Evolutionary conservation across 2,888 invertebrate species (phyloP).

Genomic region (Agriotes lineatus): DNA sequence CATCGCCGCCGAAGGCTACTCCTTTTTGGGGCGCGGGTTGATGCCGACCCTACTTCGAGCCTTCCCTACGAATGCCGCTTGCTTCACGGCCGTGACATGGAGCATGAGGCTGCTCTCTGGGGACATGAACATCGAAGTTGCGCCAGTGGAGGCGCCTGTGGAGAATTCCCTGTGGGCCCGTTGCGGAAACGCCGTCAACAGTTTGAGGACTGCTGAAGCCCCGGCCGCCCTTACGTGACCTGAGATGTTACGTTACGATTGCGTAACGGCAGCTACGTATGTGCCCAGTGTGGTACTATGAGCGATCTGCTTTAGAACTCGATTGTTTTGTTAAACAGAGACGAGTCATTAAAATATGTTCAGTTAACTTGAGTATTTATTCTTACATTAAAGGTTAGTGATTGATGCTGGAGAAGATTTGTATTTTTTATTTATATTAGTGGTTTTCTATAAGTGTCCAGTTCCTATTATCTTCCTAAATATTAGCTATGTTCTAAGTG

Average conservation of each 20-base stretch:
- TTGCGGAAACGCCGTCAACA: conserved; percentile 24
- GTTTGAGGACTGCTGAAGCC: not conserved
- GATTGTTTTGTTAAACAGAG: too few relatives aligned
- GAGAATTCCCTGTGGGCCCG: conserved; percentile 21
- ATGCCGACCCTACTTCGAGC: conserved; percentile 86
- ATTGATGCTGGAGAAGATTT: too few relatives aligned
- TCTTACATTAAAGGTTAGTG: too few relatives aligned
- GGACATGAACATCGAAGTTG: conserved; percentile 23
- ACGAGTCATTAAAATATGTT: too few relatives aligned
- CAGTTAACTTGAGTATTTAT: too few relatives aligned
- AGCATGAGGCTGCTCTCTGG: conserved; percentile 70
- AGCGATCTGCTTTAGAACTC: too few relatives aligned
- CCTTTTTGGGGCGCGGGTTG: conserved; percentile 81
- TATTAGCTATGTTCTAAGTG: too few relatives aligned
- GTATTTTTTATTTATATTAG: too few relatives aligned
- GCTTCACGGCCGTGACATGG: conserved; percentile 89
- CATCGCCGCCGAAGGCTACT: conserved; percentile 76
- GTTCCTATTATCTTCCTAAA: too few relatives aligned
- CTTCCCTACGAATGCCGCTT: conserved; percentile 93
- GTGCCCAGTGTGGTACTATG: too few relatives aligned
- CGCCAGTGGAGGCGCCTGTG: not conserved
- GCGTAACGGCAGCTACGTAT: not conserved
- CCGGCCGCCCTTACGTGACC: conserved; percentile 8
- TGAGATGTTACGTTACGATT: not conserved
- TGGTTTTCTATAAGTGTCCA: too few relatives aligned